Evolutionary conservation across 2,113 vertebrate species (phyloP).

Genomic region (Bufo gargarizans): DNA sequence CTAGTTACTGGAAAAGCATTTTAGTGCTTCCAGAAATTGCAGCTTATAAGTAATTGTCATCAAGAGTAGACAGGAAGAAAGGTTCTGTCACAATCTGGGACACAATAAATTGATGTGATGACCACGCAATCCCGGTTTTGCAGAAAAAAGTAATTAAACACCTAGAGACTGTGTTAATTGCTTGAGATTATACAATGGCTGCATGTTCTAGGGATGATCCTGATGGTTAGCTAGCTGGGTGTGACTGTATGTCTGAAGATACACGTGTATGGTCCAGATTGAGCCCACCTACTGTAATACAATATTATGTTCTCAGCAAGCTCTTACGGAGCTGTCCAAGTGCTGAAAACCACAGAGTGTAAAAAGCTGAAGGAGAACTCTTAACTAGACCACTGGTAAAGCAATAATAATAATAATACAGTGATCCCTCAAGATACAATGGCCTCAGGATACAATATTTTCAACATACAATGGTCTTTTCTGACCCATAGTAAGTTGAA

Average conservation of each 20-base stretch:
- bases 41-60: neutral
- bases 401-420: neutral
- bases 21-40: neutral
- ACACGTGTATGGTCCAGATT: neutral
- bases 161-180: neutral
- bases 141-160: neutral
- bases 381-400: neutral
- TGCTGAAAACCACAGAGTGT: neutral
- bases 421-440: too few species aligned
- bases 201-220: neutral
- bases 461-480: too few species aligned
- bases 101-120: neutral
- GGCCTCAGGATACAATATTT: too few species aligned
- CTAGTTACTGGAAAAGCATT: constrained; percentile 2
- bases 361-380: neutral
- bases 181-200: neutral
- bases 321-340: constrained; percentile 20
- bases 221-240: neutral
- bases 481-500: too few species aligned
- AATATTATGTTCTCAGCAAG: neutral
- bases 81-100: neutral
- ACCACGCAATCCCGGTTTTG: neutral
- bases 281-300: neutral
- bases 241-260: neutral
- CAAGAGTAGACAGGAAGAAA: neutral